Evolutionary conservation across 2,888 invertebrate species (phyloP).

Genomic region (Chamaedrilus cognettii): DNA sequence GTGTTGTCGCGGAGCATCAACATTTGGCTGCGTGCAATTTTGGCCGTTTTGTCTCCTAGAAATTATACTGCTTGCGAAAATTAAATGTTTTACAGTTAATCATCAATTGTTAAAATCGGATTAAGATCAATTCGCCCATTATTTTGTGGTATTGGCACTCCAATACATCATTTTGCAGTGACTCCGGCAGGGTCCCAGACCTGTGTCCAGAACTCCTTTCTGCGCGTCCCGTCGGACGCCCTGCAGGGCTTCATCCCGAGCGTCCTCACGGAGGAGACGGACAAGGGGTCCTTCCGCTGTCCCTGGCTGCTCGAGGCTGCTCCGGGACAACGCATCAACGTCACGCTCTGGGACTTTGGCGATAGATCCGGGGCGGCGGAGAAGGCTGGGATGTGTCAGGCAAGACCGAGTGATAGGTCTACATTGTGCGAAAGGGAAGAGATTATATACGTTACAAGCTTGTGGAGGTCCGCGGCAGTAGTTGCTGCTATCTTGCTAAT

Average conservation of each 20-base stretch:
- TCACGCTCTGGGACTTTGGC: conserved; percentile 16
- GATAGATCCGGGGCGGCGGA: background rate
- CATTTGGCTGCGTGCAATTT: too few relatives aligned
- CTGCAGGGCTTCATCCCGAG: conserved; percentile 8
- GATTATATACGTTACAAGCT: too few relatives aligned
- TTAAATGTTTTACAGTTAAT: background rate
- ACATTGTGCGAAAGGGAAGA: too few relatives aligned
- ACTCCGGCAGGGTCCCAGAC: background rate
- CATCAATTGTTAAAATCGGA: too few relatives aligned
- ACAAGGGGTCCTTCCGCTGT: conserved; percentile 17
- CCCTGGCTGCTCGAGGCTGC: conserved; percentile 16
- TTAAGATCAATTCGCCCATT: too few relatives aligned
- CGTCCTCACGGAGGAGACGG: conserved; percentile 19
- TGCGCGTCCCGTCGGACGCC: background rate
- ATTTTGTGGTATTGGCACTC: too few relatives aligned
- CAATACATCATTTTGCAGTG: too few relatives aligned
- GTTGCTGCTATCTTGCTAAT: too few relatives aligned
- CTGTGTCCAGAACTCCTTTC: background rate
- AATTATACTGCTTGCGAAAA: too few relatives aligned
- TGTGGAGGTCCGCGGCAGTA: too few relatives aligned
- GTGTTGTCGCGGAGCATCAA: background rate
- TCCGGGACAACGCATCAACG: conserved; percentile 12
- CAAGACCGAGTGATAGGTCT: too few relatives aligned
- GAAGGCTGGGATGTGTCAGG: conserved; percentile 2
- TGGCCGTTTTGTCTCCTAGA: too few relatives aligned